These are phyloP conservation scores for Colistium nudipinnis DNA, from an alignment of 2,113 vertebrate species.

Conservation along the genomic window DNA sequence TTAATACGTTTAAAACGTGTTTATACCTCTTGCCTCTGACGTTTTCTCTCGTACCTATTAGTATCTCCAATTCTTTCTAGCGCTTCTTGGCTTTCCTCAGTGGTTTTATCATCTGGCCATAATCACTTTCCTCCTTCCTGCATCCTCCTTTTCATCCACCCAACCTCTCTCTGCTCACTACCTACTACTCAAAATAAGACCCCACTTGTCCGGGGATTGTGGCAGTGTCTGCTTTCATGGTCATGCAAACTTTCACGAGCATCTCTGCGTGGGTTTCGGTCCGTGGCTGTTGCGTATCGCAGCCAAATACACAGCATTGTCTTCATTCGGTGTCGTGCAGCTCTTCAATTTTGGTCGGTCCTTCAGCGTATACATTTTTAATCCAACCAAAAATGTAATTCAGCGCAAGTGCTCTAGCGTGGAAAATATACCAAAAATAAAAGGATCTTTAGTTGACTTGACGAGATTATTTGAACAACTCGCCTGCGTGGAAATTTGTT, in stretches of 20 bases:
- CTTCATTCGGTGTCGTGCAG: neutral
- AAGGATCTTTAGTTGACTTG: neutral
- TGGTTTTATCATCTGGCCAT: slow-evolving; percentile 43
- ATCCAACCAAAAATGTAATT: slow-evolving; percentile 25
- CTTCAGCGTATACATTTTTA: slow-evolving; percentile 37
- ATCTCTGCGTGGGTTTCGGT: neutral
- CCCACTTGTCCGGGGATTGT: slow-evolving; percentile 5
- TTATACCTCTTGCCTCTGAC: neutral
- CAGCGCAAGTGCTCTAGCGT: slow-evolving; percentile 13
- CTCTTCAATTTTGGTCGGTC: slow-evolving; percentile 5
- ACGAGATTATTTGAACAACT: slow-evolving; percentile 1
- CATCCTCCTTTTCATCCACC: slow-evolving; percentile 8
- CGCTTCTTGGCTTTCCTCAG: slow-evolving; percentile 25
- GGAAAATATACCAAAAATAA: slow-evolving; percentile 18
- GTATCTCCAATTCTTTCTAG: slow-evolving; percentile 40
- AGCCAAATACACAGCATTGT: slow-evolving; percentile 28
- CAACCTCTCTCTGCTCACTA: slow-evolving; percentile 7
- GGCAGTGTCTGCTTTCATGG: slow-evolving; percentile 10
- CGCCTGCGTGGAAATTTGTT: neutral
- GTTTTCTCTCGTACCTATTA: slow-evolving; percentile 8
- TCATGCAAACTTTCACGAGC: neutral
- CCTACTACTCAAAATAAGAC: slow-evolving; percentile 13
- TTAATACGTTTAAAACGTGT: no score
- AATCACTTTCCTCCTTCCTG: slow-evolving; percentile 22
- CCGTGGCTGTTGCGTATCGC: slow-evolving; percentile 7